Evolutionary conservation across 2,113 vertebrate genomes (phyloP).

Genomic region (Pica pica): DNA sequence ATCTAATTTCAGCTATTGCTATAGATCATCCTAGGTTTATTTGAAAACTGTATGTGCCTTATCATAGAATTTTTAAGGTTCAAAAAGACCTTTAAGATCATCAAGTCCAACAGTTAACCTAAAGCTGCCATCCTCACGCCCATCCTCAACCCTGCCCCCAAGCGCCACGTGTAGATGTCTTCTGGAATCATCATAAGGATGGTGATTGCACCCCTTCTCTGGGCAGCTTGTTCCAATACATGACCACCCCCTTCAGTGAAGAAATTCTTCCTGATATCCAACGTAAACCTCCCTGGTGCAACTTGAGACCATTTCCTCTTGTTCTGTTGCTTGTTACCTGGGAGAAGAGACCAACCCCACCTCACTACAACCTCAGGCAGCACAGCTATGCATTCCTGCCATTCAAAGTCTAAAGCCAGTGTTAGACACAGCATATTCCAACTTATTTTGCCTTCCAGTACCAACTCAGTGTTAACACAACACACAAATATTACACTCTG

Average conservation of each 20-base stretch:
- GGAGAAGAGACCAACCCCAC: accelerated
- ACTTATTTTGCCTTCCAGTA: background rate
- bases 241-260: background rate
- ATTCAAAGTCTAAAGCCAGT: background rate
- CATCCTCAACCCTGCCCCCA: background rate
- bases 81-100: background rate
- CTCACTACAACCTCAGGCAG: background rate
- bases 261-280: background rate
- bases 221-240: background rate
- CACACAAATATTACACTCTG: background rate
- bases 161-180: background rate
- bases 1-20: background rate
- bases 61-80: background rate
- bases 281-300: background rate
- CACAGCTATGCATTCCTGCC: background rate
- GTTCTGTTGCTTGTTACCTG: background rate
- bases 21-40: background rate
- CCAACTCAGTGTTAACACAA: background rate
- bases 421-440: background rate
- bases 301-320: background rate
- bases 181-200: too few relatives aligned
- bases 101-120: background rate
- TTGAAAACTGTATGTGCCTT: background rate
- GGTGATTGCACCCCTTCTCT: background rate
- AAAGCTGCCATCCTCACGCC: background rate